These are phyloP conservation scores for Rhagologus leucostigma DNA, from an alignment of 2,113 vertebrate genomes.

Conservation along the genomic window DNA sequence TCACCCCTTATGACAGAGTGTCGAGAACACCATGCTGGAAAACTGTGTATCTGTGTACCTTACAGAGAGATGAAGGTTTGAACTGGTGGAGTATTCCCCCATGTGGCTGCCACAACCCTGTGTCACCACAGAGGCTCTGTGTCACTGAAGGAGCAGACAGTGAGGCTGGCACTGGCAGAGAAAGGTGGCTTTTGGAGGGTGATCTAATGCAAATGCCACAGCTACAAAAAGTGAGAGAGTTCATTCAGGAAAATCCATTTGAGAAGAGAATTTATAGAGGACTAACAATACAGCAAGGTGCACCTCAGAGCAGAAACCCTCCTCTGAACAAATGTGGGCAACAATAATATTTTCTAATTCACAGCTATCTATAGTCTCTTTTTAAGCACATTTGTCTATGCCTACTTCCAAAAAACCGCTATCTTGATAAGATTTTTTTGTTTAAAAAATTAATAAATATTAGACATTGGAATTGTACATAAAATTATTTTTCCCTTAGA, in stretches of 20 bases:
- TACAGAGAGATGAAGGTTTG: background rate
- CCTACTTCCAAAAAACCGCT: background rate
- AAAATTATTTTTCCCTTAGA: background rate
- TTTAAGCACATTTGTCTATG: background rate
- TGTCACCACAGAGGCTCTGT: background rate
- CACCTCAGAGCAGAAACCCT: background rate
- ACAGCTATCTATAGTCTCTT: background rate
- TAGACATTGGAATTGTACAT: background rate
- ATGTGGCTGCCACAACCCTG: background rate
- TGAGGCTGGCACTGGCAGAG: background rate
- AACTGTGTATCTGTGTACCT: background rate
- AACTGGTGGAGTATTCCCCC: background rate
- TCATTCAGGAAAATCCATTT: background rate
- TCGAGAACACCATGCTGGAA: background rate
- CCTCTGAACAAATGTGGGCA: background rate
- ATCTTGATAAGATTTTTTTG: background rate
- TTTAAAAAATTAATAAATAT: background rate
- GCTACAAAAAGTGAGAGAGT: background rate
- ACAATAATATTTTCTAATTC: background rate
- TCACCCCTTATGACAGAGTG: background rate
- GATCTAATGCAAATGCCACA: background rate
- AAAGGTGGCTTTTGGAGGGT: background rate
- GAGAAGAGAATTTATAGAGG: background rate
- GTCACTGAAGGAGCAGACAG: background rate
- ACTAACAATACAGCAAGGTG: background rate